Conservation (phyloP, 2,888 invertebrate genomes). For the Metalampra italica region DNA sequence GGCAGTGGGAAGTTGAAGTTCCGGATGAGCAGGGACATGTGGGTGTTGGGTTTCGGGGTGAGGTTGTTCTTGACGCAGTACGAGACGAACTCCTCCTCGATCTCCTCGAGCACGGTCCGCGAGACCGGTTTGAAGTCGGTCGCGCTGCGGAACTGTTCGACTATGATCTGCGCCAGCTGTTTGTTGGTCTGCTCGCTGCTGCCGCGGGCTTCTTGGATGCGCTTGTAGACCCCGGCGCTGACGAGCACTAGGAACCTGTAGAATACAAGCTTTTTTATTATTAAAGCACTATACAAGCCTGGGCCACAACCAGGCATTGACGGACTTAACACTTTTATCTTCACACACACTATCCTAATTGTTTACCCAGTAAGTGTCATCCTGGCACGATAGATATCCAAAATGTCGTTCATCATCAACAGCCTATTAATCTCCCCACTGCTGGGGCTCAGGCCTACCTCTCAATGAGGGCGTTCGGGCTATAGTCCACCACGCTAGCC, state of each 20-base stretch:
- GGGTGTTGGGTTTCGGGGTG: slow-evolving; percentile 83
- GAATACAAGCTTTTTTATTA: background rate
- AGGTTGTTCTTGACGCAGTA: slow-evolving; percentile 80
- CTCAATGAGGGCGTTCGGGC: too few relatives aligned
- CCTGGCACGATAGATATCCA: too few relatives aligned
- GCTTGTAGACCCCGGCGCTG: slow-evolving; percentile 91
- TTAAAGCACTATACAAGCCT: too few relatives aligned
- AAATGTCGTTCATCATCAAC: too few relatives aligned
- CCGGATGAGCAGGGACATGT: slow-evolving; percentile 90
- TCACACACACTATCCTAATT: too few relatives aligned
- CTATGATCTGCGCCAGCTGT: slow-evolving; percentile 87
- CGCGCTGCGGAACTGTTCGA: slow-evolving; percentile 89
- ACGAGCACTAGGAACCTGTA: slow-evolving; percentile 88
- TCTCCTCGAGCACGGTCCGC: slow-evolving; percentile 90
- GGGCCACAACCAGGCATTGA: too few relatives aligned
- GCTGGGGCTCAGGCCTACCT: too few relatives aligned
- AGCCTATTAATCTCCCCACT: too few relatives aligned
- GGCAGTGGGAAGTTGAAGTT: slow-evolving; percentile 91
- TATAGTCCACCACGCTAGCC: too few relatives aligned
- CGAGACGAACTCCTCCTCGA: slow-evolving; percentile 90
- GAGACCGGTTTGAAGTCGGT: slow-evolving; percentile 89
- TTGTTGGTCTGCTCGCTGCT: slow-evolving; percentile 88
- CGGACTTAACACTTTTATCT: too few relatives aligned
- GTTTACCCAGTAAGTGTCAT: too few relatives aligned
- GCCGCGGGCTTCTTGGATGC: slow-evolving; percentile 86